A percentile compares a stretch with the other conserved stretches of the same genome.
Evolutionary conservation across 2,113 vertebrate species (phyloP).

Genomic region (Tiliqua scincoides): DNA sequence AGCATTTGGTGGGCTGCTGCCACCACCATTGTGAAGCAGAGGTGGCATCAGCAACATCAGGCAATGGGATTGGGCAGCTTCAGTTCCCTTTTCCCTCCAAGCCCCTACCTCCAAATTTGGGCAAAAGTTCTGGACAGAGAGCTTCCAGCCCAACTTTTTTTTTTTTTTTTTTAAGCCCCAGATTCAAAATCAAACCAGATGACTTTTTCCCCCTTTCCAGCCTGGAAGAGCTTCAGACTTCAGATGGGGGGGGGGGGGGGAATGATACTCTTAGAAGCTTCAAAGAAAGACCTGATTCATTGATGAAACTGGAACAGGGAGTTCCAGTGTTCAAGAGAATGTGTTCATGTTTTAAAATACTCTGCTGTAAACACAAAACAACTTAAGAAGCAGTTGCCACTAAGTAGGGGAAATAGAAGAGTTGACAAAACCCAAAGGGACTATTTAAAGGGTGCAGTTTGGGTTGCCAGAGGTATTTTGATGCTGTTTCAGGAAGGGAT

Average conservation of each 20-base stretch:
- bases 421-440: rapidly evolving
- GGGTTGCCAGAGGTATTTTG: background rate
- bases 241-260: constrained; percentile 7
- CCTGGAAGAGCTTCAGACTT: constrained; percentile 46
- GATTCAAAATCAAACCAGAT: constrained; percentile 42
- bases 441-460: background rate
- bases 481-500: constrained; percentile 33
- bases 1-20: no score
- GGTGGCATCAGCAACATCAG: no score
- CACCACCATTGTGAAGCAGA: no score
- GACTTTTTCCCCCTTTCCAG: constrained; percentile 18
- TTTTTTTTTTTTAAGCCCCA: background rate
- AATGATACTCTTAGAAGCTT: rapidly evolving
- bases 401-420: background rate
- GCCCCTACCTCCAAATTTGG: no score
- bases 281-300: constrained; percentile 57
- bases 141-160: no score
- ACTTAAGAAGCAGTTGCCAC: background rate
- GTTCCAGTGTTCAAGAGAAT: constrained; percentile 38
- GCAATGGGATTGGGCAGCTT: no score
- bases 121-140: no score
- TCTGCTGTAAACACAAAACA: constrained; percentile 56
- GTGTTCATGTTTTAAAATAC: constrained; percentile 19
- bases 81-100: no score
- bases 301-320: constrained; percentile 21